phyloP scores from a whole-genome alignment of 2,888 invertebrate genomes.

The Scelioninae gen. 2 region DNA sequence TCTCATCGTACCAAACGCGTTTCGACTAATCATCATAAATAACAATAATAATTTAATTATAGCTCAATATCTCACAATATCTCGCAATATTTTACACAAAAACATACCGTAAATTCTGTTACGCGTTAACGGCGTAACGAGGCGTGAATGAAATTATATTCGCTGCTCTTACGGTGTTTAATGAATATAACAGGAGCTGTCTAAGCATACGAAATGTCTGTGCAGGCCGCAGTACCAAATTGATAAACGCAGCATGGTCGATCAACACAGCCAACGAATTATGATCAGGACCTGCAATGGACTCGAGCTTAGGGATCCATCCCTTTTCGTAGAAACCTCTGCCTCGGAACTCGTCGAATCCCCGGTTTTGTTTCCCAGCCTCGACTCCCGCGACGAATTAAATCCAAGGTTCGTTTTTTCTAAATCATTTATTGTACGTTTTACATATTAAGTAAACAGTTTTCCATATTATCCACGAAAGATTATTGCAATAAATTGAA shows the following conservation, averaged over 20 bases:
- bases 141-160: constrained; percentile 24
- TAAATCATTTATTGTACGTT: no score
- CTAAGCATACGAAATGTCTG: constrained; percentile 37
- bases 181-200: constrained; percentile 27
- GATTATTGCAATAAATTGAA: no score
- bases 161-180: background rate
- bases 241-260: constrained; percentile 73
- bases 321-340: constrained; percentile 73
- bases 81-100: background rate
- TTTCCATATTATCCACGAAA: no score
- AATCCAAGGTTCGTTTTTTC: constrained; percentile 76
- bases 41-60: background rate
- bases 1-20: no score
- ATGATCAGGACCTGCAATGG: constrained; percentile 88
- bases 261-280: constrained; percentile 77
- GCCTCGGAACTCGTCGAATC: constrained; percentile 75
- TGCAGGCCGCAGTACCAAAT: constrained; percentile 77
- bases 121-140: constrained; percentile 2
- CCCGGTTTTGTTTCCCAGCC: constrained; percentile 77
- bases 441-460: no score
- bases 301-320: constrained; percentile 81
- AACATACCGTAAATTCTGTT: background rate
- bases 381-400: constrained; percentile 78
- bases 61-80: no score
- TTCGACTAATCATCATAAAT: no score